These are phyloP conservation scores for Sitta europaea DNA, from an alignment of 2,113 vertebrate species.

Conservation along the genomic window DNA sequence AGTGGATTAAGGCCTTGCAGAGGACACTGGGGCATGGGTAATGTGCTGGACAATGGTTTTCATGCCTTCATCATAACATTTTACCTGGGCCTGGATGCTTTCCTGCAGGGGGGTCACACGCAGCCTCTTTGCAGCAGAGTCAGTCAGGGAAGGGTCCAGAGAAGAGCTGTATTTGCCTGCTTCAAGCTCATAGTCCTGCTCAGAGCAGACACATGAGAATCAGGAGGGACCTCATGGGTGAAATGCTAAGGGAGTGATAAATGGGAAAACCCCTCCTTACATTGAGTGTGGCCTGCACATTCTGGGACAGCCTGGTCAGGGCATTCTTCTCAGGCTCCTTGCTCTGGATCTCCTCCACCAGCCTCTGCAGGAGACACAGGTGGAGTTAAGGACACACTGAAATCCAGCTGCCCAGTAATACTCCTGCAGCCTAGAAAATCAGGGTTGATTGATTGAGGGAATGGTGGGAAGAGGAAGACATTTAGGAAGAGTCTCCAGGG, in stretches of 20 bases:
- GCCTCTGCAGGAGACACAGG: conserved; percentile 73
- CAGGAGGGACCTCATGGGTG: background rate
- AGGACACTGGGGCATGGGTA: background rate
- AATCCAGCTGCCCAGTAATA: background rate
- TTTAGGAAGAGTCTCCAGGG: background rate
- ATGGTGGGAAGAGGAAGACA: background rate
- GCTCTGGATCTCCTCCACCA: conserved; percentile 82
- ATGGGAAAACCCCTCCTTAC: conserved; percentile 63
- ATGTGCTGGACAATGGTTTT: background rate
- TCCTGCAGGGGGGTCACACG: conserved; percentile 75
- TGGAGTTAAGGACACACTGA: background rate
- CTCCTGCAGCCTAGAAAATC: background rate
- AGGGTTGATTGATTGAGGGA: background rate
- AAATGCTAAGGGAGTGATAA: background rate
- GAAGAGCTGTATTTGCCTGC: conserved; percentile 83
- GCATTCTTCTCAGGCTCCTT: conserved; percentile 80
- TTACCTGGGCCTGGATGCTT: conserved; percentile 84
- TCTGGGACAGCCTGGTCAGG: conserved; percentile 76
- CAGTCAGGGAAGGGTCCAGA: conserved; percentile 70
- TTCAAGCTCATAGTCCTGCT: conserved; percentile 86
- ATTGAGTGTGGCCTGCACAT: conserved; percentile 81
- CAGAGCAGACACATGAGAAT: background rate
- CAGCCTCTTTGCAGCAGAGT: conserved; percentile 67
- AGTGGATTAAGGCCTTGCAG: background rate
- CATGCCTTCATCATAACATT: background rate